These are phyloP conservation scores for Eupelmus urozonus DNA, from an alignment of 2,888 invertebrate species.

Conservation along the genomic window DNA sequence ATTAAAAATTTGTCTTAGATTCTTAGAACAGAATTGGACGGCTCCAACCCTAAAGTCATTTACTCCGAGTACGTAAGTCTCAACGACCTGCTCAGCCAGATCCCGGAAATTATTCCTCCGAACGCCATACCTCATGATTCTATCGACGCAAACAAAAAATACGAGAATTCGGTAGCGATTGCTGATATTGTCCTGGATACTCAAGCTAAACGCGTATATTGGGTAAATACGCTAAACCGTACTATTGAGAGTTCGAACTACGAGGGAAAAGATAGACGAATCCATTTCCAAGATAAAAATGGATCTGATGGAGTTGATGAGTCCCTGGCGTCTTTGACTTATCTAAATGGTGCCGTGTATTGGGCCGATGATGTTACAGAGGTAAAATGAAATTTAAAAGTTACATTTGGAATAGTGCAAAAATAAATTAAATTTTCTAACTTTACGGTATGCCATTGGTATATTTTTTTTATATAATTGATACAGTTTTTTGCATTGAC, in stretches of 20 bases:
- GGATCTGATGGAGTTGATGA: neutral
- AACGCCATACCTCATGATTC: neutral
- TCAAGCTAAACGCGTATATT: conserved; percentile 31
- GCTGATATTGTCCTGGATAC: conserved; percentile 3
- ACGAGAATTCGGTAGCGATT: neutral
- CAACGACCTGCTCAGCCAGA: neutral
- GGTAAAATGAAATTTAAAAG: neutral
- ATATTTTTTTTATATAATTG: neutral
- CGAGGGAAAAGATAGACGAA: conserved; percentile 11
- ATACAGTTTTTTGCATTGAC: neutral
- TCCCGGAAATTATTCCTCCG: neutral
- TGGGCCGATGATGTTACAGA: conserved; percentile 16
- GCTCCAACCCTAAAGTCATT: conserved; percentile 9
- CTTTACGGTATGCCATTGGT: neutral
- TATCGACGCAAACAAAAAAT: neutral
- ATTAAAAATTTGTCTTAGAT: conserved; percentile 37
- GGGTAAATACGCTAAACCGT: neutral
- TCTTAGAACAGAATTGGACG: conserved; percentile 41
- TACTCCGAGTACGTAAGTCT: neutral
- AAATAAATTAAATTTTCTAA: neutral
- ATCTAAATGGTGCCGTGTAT: neutral
- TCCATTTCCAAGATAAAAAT: conserved; percentile 4
- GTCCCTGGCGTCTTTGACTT: neutral
- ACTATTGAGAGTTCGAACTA: conserved; percentile 36
- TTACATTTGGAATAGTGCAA: no score